These are phyloP conservation scores for Melipona bicolor DNA, from an alignment of 2,888 invertebrate species.

Conservation along the genomic window DNA sequence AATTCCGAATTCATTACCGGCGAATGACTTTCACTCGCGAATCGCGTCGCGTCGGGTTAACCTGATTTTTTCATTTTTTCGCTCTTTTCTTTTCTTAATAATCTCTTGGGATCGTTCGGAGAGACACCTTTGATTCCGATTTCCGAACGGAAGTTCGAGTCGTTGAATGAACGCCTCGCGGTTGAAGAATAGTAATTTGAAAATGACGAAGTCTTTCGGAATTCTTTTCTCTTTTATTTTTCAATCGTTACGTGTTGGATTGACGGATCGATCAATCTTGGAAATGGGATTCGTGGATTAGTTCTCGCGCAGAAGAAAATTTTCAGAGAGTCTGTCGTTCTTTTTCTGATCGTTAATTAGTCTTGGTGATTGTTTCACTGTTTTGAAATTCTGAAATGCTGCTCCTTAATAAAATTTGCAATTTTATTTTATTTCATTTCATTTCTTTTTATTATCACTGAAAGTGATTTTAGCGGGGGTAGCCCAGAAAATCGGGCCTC, in stretches of 20 bases:
- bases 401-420: too few relatives aligned
- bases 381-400: too few relatives aligned
- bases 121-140: background rate
- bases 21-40: constrained; percentile 75
- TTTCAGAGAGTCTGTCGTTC: too few relatives aligned
- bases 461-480: too few relatives aligned
- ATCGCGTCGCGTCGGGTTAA: constrained; percentile 1
- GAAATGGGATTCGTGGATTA: background rate
- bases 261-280: background rate
- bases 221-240: background rate
- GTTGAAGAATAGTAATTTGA: background rate
- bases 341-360: too few relatives aligned
- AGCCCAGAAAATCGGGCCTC: too few relatives aligned
- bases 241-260: background rate
- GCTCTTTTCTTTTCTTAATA: background rate
- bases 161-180: too few relatives aligned
- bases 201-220: too few relatives aligned
- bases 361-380: too few relatives aligned
- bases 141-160: background rate
- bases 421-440: too few relatives aligned
- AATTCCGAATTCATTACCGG: constrained; percentile 75
- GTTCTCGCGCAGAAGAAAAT: too few relatives aligned
- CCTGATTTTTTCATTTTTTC: constrained; percentile 1
- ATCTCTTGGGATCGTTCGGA: background rate
- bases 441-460: too few relatives aligned